Evolutionary conservation across 2,888 invertebrate genomes (phyloP).

Genomic region (Sarcophaga rosellei): DNA sequence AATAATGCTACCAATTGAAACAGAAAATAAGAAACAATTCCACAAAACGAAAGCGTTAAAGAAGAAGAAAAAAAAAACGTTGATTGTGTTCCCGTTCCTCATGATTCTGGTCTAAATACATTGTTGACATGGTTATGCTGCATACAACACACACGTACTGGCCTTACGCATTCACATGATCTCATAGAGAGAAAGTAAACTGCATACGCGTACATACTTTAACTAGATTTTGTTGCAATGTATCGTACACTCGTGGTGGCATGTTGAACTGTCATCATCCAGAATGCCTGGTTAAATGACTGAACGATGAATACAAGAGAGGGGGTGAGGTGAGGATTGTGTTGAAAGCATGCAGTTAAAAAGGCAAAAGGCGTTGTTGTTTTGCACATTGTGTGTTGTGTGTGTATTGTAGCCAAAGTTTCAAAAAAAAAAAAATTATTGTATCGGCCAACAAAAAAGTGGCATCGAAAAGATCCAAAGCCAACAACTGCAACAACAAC

Average conservation of each 20-base stretch:
- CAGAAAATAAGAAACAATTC: slow-evolving; percentile 1
- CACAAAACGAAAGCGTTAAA: slow-evolving; percentile 19
- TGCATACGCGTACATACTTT: slow-evolving; percentile 11
- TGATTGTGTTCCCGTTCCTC: slow-evolving; percentile 60
- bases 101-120: slow-evolving; percentile 48
- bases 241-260: not conserved
- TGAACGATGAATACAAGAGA: not conserved
- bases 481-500: not conserved
- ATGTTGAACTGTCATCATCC: slow-evolving; percentile 6
- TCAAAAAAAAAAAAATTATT: slow-evolving; percentile 33
- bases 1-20: slow-evolving; percentile 26
- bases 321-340: not conserved
- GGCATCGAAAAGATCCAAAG: not conserved
- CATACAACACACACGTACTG: not conserved
- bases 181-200: slow-evolving; percentile 62
- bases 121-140: slow-evolving; percentile 54
- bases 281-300: not conserved
- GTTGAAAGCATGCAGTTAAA: not conserved
- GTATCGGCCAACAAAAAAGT: slow-evolving; percentile 27
- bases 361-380: not conserved
- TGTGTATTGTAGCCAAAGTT: slow-evolving; percentile 28
- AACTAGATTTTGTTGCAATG: slow-evolving; percentile 11
- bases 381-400: not conserved
- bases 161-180: not conserved
- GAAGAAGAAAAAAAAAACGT: slow-evolving; percentile 10